Base-by-base conservation (phyloP, 2,888 invertebrate genomes). In the Ceraclea dissimilis region DNA sequence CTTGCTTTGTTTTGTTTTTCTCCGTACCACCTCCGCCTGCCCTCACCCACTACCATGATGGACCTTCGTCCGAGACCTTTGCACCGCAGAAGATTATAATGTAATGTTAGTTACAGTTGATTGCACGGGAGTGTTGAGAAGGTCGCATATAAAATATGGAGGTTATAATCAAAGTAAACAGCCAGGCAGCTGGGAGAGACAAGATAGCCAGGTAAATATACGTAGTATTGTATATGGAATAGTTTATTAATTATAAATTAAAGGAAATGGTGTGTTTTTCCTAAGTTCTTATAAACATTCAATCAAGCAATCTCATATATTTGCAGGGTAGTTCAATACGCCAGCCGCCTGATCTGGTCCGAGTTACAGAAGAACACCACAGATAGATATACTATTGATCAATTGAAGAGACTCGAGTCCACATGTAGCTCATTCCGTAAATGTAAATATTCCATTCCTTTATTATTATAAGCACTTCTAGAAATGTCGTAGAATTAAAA, bases 371-470 rank as follows among this genome's bases (percentile, higher is more conserved):
- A 82, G 65, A 77, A 75, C 54, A 71, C 78, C 63, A 76, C 80
- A 33, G 80, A 82, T 64, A 81, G 82, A 65, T 80, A 83, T 56
- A 79, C 85, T 20, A 80, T 88, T 11, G 85, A 87, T 64, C 82
- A 85, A 65, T 79, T 93, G 33, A 90, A 91, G 73, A 86, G 85
- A 60, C 73, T 93, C 50, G 93, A 93, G 71, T 85, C 84, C 64
- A 84, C 89, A 57, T 79, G 93, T 56, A 88, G 92, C 67, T 86
- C 91, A 56, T 92, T 92, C 66, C 79, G 93, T 67, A 92, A 92
- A 82, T 78, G 93, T 93, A 81, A 74, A n/a, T n/a, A n/a, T n/a
- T n/a, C n/a, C n/a, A n/a, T n/a, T n/a, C n/a, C n/a, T n/a, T n/a
- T 75, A 51, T 18, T 19, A 34, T 31, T 43, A n/a, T n/a, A n/a